These are phyloP conservation scores for Hirundichthys speculiger DNA, from an alignment of 2,113 vertebrate genomes.

Conservation along the genomic window DNA sequence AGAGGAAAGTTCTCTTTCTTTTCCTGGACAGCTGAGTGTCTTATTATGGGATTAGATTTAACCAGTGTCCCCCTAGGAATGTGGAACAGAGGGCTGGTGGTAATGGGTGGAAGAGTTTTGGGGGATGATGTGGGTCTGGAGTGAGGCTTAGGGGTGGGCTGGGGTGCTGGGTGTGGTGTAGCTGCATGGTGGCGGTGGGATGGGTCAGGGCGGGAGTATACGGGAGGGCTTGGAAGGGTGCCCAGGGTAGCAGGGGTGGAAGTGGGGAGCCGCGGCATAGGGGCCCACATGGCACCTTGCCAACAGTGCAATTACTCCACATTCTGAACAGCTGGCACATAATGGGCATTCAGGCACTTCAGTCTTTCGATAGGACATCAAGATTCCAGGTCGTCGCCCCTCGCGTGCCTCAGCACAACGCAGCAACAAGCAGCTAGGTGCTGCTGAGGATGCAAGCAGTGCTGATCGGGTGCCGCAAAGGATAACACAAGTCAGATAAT, in stretches of 20 bases:
- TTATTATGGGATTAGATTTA: conserved; percentile 86
- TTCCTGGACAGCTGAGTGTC: conserved; percentile 84
- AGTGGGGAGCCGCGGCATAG: conserved; percentile 52
- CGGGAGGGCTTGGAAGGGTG: conserved; percentile 70
- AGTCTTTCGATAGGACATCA: conserved; percentile 70
- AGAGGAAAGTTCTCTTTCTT: conserved; percentile 82
- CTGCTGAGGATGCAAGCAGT: conserved; percentile 3
- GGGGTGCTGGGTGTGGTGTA: conserved; percentile 42
- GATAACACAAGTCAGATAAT: conserved; percentile 7
- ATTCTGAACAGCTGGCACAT: conserved; percentile 83
- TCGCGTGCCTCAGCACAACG: conserved; percentile 66
- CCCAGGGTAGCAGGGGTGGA: conserved; percentile 44
- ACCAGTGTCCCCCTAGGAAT: conserved; percentile 80
- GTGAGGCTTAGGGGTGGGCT: conserved; percentile 54
- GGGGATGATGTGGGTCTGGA: conserved; percentile 61
- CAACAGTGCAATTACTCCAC: conserved; percentile 80
- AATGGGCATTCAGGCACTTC: conserved; percentile 74
- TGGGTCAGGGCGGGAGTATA: conserved; percentile 67
- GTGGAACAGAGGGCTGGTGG: conserved; percentile 68
- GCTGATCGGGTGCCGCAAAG: neutral
- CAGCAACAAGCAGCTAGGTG: conserved; percentile 30
- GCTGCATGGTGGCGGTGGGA: conserved; percentile 56
- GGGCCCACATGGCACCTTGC: conserved; percentile 72
- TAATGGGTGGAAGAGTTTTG: conserved; percentile 68
- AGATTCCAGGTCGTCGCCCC: conserved; percentile 69